Evolutionary conservation across 53 echinoderm and acorn worm genomes (phyloP), one percentile per base, ranked within the genome.

Genomic region (Temnopleurus reevesii): DNA sequence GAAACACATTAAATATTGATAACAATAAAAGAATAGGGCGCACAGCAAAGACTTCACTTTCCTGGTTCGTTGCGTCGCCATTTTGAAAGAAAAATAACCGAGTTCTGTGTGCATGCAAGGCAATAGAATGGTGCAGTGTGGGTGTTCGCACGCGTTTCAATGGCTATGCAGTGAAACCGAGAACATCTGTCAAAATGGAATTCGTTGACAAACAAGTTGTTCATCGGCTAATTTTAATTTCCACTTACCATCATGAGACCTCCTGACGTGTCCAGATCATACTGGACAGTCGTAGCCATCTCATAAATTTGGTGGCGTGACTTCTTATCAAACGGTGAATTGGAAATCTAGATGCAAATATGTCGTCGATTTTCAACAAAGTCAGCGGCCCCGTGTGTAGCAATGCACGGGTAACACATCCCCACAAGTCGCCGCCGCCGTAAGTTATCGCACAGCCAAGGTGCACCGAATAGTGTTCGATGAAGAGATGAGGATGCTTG

Each of bases 251-350:
- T 92, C 98, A 97, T 97, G 26, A 97, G 94, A 17, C 95, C 95
- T 46, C 98, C 98, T 46, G 98, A 95, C 54, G 98, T 97, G 51
- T 97, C 98, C 95, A 97, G 84, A 76, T 97, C 98, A 90, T 97
- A 97, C 81, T 92, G 91, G 43, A 97, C 93, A 36, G 98, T 94
- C 89, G 95, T 95, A 90, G 95, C 93, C 90, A 83, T 94, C 45
- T 83, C 60, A 33, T 10, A 10, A 35, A 29, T 33, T 49, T 66
- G 59, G 36, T 26, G 23, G 59, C 43, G 17, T 41, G 61, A 18
- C 43, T 21, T 8, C 8, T 85, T 12, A 3, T 23, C 28, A 10
- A 38, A 85, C 0, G 58, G 58, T 28, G 25, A 25, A 19, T 25
- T 28, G 25, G 28, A 60, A 60, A 85, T 44, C 61, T 23, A 58